These are phyloP conservation scores for Microctenopoma steveboyesi DNA, from an alignment of 2,797 vertebrate species.

Conservation along the genomic window DNA sequence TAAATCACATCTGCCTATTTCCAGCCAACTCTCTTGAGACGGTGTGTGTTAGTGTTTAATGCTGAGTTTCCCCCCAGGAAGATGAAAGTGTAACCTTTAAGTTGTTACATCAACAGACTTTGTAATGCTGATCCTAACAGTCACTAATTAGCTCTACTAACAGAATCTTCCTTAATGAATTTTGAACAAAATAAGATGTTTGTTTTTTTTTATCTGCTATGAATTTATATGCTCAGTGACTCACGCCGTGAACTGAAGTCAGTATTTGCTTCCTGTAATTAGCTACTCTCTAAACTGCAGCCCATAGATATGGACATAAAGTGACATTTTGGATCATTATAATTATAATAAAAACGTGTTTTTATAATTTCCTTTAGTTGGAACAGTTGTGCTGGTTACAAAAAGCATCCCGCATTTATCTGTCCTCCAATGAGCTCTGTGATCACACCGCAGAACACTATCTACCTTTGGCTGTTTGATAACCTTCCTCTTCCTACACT, in stretches of 20 bases:
- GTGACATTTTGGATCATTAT: not conserved
- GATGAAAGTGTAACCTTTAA: slow-evolving; percentile 52
- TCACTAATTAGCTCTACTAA: slow-evolving; percentile 28
- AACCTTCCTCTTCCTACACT: not conserved
- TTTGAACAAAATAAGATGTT: not conserved
- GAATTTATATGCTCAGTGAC: slow-evolving; percentile 32
- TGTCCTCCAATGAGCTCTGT: not conserved
- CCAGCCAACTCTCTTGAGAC: slow-evolving; percentile 39
- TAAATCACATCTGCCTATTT: slow-evolving; percentile 67
- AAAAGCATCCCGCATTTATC: not conserved
- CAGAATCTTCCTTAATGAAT: not conserved
- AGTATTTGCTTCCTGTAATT: slow-evolving; percentile 10
- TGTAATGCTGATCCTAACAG: slow-evolving; percentile 4
- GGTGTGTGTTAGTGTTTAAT: slow-evolving; percentile 53
- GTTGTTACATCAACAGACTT: slow-evolving; percentile 39
- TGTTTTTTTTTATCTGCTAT: not conserved
- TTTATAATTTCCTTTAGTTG: not conserved
- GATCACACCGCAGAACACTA: not conserved
- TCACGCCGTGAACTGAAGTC: slow-evolving; percentile 11
- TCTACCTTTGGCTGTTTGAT: not conserved
- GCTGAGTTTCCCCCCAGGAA: slow-evolving; percentile 39
- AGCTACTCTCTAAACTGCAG: not conserved
- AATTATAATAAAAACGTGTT: no score
- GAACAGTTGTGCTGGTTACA: slow-evolving; percentile 1
- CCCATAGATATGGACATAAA: not conserved